These are phyloP conservation scores for Falco peregrinus DNA, from an alignment of 2,797 vertebrate genomes.

Conservation along the genomic window DNA sequence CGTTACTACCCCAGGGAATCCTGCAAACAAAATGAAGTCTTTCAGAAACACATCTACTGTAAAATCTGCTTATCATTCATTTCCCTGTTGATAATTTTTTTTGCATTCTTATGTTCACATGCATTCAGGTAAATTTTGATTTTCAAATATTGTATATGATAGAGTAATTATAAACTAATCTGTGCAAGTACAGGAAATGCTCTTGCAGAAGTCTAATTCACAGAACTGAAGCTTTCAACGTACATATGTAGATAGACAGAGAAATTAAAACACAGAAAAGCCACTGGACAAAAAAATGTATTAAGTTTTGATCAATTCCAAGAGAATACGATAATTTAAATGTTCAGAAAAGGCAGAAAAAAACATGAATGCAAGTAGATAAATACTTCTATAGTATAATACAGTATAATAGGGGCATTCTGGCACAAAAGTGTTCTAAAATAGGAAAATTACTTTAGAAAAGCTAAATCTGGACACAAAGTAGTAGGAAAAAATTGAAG, in stretches of 20 bases:
- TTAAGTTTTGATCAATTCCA: neutral
- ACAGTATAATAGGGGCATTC: neutral
- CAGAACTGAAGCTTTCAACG: neutral
- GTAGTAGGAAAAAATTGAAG: neutral
- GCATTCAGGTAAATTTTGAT: neutral
- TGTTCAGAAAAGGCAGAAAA: neutral
- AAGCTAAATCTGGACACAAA: neutral
- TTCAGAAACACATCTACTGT: neutral
- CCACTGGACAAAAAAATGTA: neutral
- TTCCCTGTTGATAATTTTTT: neutral
- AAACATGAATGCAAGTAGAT: neutral
- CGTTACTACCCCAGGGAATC: neutral
- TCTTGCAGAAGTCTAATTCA: neutral
- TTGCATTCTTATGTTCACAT: neutral
- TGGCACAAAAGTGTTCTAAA: neutral
- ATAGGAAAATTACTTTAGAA: neutral
- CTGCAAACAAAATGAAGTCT: neutral
- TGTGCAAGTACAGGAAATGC: neutral
- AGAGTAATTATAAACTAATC: neutral
- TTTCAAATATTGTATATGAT: neutral
- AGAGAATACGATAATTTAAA: neutral
- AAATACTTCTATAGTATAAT: neutral
- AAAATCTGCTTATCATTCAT: neutral
- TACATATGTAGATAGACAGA: neutral
- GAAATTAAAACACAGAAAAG: neutral